These are phyloP conservation scores for Ceratina calcarata DNA, from an alignment of 1,140 invertebrate species.

Conservation along the genomic window DNA sequence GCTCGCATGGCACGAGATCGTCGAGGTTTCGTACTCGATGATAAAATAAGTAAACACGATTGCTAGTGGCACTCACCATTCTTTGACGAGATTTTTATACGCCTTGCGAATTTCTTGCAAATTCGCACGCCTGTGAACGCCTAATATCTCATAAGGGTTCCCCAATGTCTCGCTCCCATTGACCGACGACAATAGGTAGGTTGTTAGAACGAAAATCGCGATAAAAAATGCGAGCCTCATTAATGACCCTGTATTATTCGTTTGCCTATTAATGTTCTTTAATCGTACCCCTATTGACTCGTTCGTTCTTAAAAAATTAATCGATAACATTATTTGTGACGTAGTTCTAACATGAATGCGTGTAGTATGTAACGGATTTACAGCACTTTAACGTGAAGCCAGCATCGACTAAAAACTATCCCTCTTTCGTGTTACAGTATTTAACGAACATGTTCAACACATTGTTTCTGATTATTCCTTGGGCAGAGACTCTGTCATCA, in stretches of 20 bases:
- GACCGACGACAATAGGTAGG: constrained; percentile 67
- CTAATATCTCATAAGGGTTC: constrained; percentile 93
- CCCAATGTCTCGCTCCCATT: constrained; percentile 79
- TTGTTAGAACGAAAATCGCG: constrained; percentile 64
- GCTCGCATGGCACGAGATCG: neutral
- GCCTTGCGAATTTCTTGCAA: constrained; percentile 92
- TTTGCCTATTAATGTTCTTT: constrained; percentile 53
- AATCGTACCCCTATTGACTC: constrained; percentile 60
- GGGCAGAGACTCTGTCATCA: constrained; percentile 23
- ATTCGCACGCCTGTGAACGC: constrained; percentile 87
- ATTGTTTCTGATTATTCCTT: constrained; percentile 34
- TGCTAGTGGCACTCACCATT: constrained; percentile 85
- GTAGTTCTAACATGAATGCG: constrained; percentile 21
- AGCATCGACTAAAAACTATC: constrained; percentile 22
- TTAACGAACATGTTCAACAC: constrained; percentile 50
- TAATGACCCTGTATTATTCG: constrained; percentile 57
- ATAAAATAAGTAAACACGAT: neutral
- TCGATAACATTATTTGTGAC: constrained; percentile 65
- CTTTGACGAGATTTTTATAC: constrained; percentile 93
- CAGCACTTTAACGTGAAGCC: constrained; percentile 38
- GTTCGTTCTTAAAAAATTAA: constrained; percentile 68
- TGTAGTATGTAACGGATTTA: constrained; percentile 10
- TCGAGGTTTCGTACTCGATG: neutral
- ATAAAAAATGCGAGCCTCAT: constrained; percentile 70
- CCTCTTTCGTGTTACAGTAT: constrained; percentile 8